Base-by-base conservation (phyloP, 2,797 vertebrate genomes). In the Zenarchopterus dispar region DNA sequence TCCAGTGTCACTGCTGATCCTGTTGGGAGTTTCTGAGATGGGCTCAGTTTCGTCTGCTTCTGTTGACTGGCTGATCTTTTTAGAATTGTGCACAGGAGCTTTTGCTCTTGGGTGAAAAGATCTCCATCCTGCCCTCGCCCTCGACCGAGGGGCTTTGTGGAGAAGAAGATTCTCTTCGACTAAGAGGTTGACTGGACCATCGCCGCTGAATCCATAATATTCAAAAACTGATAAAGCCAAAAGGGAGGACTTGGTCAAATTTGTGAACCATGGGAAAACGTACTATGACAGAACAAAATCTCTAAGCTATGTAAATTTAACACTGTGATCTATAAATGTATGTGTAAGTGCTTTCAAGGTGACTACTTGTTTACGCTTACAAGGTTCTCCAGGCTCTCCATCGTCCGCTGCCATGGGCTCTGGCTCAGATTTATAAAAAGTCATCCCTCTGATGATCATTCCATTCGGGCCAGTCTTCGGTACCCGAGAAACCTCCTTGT, bases 371-470 rank as follows among this genome's bases (percentile, higher is more conserved):
- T 54, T 53, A 22, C 52, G 95, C 96, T 96, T 88, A 99, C 97
- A 91, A 64, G 92, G 94, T 47, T 98, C 97, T 50, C 96, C 97
- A 0, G 94, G 93, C 60, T 97, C 95, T 0, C 94, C 94, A 0
- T 95, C 95, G 54, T 99, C 97, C 0, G 93, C 87, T 45, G 87
- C 86, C 89, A 90, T 89, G 0, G 78, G 81, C 55, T 91, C 84
- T 18, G 93, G 92, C 72, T 96, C 95, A 9, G 97, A 95, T 86
- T 98, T 99, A 81, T 99, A 99, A 88, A 97, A 99, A 46, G 97
- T 99, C 84, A 99, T 90, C 26, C 96, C 96, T 76, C 96, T 93
- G 76, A 98, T 92, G 52, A 97, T 92, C 48, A 96, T 93, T 66
- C 88, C 89, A 5, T 84, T 89, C 17, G 79, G 50, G 17, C 82